A percentile compares a stretch with the other conserved stretches of the same genome.
Conservation (phyloP, 2,113 vertebrate species). For the Pelusios castaneus region DNA sequence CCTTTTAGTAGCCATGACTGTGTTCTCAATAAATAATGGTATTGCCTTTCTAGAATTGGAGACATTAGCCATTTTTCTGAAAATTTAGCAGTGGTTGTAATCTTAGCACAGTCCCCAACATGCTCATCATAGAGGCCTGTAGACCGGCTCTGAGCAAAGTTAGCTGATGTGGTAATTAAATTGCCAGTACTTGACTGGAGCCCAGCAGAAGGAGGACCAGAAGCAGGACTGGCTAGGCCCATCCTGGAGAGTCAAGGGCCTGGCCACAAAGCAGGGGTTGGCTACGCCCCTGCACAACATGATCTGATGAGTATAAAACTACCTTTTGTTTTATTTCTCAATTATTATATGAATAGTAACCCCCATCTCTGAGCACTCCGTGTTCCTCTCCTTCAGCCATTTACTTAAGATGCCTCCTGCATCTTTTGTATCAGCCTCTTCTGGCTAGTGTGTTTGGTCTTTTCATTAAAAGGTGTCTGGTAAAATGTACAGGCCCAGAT, state of each 20-base stretch:
- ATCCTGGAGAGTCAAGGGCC: too few species aligned
- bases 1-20: not conserved
- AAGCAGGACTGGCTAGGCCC: too few species aligned
- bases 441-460: not conserved
- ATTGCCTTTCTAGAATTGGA: not conserved
- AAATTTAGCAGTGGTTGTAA: not conserved
- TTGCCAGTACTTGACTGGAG: constrained; percentile 23
- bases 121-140: not conserved
- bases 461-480: not conserved
- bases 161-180: constrained; percentile 40
- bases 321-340: not conserved
- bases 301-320: not conserved
- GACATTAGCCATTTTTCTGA: not conserved
- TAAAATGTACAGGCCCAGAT: not conserved
- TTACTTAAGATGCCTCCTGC: too few species aligned
- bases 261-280: too few species aligned
- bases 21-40: not conserved
- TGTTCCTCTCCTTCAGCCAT: not conserved
- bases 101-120: not conserved
- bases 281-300: not conserved
- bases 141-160: not conserved
- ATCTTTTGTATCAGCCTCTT: not conserved
- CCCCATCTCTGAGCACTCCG: not conserved
- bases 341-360: not conserved
- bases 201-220: constrained; percentile 11